A percentile compares a stretch with the other conserved stretches of the same genome.
phyloP scores from a whole-genome alignment of 2,888 invertebrate species.

The Enchytraeus crypticus region DNA sequence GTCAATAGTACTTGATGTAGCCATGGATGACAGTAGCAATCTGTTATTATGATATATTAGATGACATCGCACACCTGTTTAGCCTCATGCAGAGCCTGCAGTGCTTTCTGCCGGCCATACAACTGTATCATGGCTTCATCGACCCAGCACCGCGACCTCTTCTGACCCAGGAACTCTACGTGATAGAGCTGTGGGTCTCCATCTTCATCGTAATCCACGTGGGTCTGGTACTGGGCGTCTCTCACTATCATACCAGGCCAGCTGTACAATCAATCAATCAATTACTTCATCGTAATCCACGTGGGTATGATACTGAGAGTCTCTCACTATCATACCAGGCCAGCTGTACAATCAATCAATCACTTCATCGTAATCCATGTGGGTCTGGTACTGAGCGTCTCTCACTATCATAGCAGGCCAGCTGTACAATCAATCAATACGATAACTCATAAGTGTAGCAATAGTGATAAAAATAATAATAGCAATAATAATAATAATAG shows the following conservation, averaged over 20 bases:
- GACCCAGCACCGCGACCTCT: constrained; percentile 38
- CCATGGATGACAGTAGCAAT: no score
- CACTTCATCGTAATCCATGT: constrained; percentile 26
- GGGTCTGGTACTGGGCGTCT: constrained; percentile 30
- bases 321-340: constrained; percentile 38
- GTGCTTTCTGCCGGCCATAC: constrained; percentile 30
- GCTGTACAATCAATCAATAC: no score
- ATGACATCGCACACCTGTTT: no score
- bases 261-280: no score
- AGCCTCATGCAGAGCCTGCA: no score
- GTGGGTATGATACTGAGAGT: constrained; percentile 29
- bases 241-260: constrained; percentile 40
- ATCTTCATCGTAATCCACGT: constrained; percentile 27
- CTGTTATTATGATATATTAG: no score
- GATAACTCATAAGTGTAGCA: no score
- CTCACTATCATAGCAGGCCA: constrained; percentile 40
- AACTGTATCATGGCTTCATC: constrained; percentile 18
- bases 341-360: constrained; percentile 35
- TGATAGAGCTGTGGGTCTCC: constrained; percentile 35
- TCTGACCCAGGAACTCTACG: constrained; percentile 38
- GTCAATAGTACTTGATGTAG: no score
- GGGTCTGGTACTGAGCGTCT: constrained; percentile 30
- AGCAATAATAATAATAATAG: no score
- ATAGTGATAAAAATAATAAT: no score
- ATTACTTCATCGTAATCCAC: constrained; percentile 26